Conservation (phyloP, 2,113 vertebrate genomes). For the Parus major region DNA sequence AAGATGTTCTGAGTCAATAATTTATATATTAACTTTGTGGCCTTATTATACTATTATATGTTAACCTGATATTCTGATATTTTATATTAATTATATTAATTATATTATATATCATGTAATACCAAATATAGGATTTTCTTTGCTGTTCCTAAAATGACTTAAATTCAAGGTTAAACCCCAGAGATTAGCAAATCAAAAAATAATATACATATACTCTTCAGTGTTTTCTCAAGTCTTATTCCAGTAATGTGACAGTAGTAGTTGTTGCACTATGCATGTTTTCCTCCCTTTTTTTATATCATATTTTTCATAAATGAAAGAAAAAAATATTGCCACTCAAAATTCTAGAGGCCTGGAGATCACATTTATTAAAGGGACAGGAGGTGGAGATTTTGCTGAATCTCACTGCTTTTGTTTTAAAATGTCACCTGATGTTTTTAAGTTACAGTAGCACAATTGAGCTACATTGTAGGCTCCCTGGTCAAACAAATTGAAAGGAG, state of each 20-base stretch:
- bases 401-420: neutral
- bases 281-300: neutral
- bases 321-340: neutral
- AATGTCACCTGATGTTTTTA: neutral
- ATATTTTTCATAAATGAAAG: neutral
- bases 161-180: neutral
- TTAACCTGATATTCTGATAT: fast-evolving
- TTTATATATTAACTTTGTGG: neutral
- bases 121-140: neutral
- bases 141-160: neutral
- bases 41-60: neutral
- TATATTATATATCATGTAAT: neutral
- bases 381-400: neutral
- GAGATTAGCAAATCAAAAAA: neutral
- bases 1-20: neutral
- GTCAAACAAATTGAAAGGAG: constrained; percentile 10
- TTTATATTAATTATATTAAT: neutral
- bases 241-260: neutral
- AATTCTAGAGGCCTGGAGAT: neutral
- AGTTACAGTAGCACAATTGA: neutral
- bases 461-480: neutral
- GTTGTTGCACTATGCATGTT: neutral
- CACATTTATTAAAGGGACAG: neutral
- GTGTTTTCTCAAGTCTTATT: neutral
- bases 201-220: neutral